phyloP scores from a whole-genome alignment of 2,797 vertebrate genomes.

The Scolopax rusticola region DNA sequence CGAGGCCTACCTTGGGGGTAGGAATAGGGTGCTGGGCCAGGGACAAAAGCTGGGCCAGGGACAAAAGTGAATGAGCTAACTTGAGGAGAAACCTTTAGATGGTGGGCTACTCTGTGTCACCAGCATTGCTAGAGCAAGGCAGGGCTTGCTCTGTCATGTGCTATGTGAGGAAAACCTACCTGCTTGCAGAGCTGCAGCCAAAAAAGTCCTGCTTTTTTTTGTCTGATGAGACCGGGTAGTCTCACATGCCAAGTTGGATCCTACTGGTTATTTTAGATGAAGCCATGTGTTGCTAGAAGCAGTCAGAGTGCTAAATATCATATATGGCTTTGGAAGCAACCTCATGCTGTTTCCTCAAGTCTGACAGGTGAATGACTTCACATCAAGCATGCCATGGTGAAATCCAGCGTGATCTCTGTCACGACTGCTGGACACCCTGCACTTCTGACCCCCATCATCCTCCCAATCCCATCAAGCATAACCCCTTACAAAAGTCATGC shows the following conservation, averaged over 20 bases:
- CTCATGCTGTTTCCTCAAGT: not conserved
- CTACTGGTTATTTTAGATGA: slow-evolving; percentile 5
- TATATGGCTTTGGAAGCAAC: not conserved
- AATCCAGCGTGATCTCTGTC: not conserved
- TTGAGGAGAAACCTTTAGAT: not conserved
- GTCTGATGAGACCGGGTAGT: not conserved
- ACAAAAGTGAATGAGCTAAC: not conserved
- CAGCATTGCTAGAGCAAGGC: not conserved
- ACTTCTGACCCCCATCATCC: not conserved
- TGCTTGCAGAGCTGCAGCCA: not conserved
- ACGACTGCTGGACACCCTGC: not conserved
- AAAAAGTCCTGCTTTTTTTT: not conserved
- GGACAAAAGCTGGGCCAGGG: not conserved
- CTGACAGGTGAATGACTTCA: not conserved
- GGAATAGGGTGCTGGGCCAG: not conserved
- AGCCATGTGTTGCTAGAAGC: not conserved
- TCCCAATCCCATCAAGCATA: not conserved
- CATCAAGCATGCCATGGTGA: not conserved
- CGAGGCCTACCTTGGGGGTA: not conserved
- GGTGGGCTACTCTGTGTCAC: not conserved
- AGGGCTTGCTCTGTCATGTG: not conserved
- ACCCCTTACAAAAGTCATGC: not conserved
- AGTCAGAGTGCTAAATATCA: not conserved
- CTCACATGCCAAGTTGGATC: not conserved
- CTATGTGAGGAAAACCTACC: not conserved